Evolutionary conservation across 2,797 vertebrate species (phyloP), one percentile per base, ranked within the genome.

Genomic region (Schizopygopsis pylzovi): DNA sequence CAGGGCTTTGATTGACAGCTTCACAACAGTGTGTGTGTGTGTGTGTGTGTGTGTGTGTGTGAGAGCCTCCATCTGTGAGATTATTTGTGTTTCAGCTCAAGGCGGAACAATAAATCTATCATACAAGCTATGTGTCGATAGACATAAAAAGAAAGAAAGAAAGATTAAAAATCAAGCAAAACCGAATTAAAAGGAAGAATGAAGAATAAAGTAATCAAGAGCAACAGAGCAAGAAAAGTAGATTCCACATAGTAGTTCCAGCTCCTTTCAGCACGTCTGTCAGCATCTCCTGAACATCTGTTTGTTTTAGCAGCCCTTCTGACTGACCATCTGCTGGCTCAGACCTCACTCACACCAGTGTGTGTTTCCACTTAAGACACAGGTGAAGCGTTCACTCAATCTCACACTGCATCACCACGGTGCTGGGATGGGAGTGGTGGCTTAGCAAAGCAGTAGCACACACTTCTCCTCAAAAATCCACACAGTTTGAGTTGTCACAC

Each of bases 71-170:
- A 65, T 88, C 83, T 73, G 81, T 87, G 76, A 88, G 93, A 92
- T 94, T 95, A 94, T 95, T 95, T 95, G 90, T 93, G 91, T 93
- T 93, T 86, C 89, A 91, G 91, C 79, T 83, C 92, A 75, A 88
- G 85, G 90, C 83, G 92, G 94, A 94, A 93, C 91, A 92, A 94
- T 92, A 90, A 93, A 87, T 92, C 92, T 84, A 90, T 87, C 71
- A 43, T 25, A 72, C 13, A 56, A n/a, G 61, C 82, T 78, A 54
- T 87, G 4, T 67, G 87, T 65, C 56, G 37, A 75, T 11, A n/a
- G 47, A 70, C 20, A 8, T 63, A 39, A 45, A 28, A 8, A 37
- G 9, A 78, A 2, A 67, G 41, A 52, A 13, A 70, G 47, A 43
- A 5, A 39, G 63, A 52, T 9, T 8, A n/a, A 59, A 10, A 3